Base-by-base conservation (phyloP, 2,888 invertebrate genomes). In the Stenchaetothrips biformis region DNA sequence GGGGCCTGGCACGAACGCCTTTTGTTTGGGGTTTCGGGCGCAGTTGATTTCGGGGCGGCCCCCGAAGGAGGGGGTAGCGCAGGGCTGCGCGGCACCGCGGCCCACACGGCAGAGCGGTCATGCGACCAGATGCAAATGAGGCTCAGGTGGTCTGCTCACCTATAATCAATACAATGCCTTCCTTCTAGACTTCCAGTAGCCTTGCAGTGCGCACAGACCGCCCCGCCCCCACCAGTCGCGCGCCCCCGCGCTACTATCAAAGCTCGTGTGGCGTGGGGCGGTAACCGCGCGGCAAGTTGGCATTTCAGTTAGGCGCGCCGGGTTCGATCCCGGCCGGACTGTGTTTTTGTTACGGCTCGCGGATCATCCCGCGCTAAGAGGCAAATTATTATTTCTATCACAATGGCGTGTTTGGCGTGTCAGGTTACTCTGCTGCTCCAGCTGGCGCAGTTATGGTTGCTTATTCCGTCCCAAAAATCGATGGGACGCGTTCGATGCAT, bases 101-200 rank as follows among this genome's bases (percentile, higher is more conserved):
- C 67, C 21, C 53, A 53, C 53, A 53, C 53, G 53, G 11, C 67
- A 7, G 67, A 59, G 21, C 25, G 67, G 67, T 74, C 67, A 74
- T 74, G 67, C 67, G 67, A 74, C 67, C 67, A 25, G 67, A 74
- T 74, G 67, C 67, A 74, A 74, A 74, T 74, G 67, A 74, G 67
- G 67, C 67, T 74, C 25, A 25, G 67, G 67, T 74, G 67, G 67
- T 74, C 67, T 74, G 67, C 67, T 74, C 67, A 74, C 67, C 67
- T 74, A 74, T 74, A 74, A 74, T 74, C 67, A 74, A 74, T 74
- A 74, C 67, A 74, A 74, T 74, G 25, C 67, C 67, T 74, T 74
- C 67, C 67, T 74, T 74, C 67, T 25, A 74, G 67, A 21, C 67
- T 74, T 74, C 67, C 67, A 74, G 67, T 25, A 11, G 67, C 67